Base-by-base conservation (phyloP, 2,797 vertebrate species). In the Aulostomus chinensis region DNA sequence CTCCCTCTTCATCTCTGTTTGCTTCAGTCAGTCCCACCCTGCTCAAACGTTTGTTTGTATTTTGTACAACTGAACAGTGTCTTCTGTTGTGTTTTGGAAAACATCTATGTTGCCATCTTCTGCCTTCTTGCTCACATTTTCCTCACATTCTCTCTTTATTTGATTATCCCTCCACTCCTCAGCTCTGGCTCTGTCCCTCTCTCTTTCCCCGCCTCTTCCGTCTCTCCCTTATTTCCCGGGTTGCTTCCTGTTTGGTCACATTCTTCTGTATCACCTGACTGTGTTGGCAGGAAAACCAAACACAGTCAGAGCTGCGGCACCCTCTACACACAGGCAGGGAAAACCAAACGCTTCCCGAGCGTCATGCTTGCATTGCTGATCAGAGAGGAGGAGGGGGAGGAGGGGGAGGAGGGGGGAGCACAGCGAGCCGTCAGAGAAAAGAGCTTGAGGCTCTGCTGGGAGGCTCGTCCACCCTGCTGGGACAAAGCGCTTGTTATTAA, bases 211-310 rank as follows among this genome's bases (percentile, higher is more conserved):
- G 47, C 29, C 37, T 31, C 40, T 29, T 32, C 9, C 30, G n/a
- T n/a, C 41, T 42, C 32, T 62, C 61, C 49, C 17, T 3, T 43
- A 32, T 21, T 31, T 66, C 40, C 34, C 0, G 7, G 3, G 12
- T 38, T 31, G 53, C 85, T 90, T 90, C 89, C 87, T 74, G 86
- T 84, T 86, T 82, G 55, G 79, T 78, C 70, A 66, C 81, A 78
- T 84, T 86, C 83, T 89, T 61, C 68, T 31, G 56, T 59, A 66
- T 56, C 83, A 87, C 75, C 80, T 83, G 83, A 78, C 68, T 59
- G 52, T 30, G 60, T 68, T 46, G 24, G 34, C 81, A 88, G 86
- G 83, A 81, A 83, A 80, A 68, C 38, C 73, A 83, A 83, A 56
- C 24, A 40, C 41, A 70, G 62, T 36, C 80, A 76, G 83, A 81